These are phyloP conservation scores for Emesis castigata DNA, from an alignment of 2,888 invertebrate species.

Conservation along the genomic window DNA sequence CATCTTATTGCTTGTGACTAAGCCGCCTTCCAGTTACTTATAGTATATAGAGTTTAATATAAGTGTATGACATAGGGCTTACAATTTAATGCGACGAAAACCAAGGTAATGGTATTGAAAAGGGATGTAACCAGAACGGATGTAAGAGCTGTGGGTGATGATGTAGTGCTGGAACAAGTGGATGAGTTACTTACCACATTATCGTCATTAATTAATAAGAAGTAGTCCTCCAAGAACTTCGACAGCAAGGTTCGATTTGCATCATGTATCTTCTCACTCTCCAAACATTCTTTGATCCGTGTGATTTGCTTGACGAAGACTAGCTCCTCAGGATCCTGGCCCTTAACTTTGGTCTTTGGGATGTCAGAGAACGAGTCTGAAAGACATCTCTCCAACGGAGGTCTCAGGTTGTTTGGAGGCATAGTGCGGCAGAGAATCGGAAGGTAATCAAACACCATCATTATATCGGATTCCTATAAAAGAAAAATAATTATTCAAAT, in stretches of 20 bases:
- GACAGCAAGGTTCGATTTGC: slow-evolving; percentile 87
- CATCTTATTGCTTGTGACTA: no score
- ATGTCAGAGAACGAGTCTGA: slow-evolving; percentile 75
- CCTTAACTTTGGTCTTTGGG: slow-evolving; percentile 67
- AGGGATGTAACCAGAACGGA: no score
- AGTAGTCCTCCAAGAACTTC: slow-evolving; percentile 83
- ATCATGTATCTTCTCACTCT: slow-evolving; percentile 86
- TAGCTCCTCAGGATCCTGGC: slow-evolving; percentile 59
- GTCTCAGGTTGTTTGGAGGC: slow-evolving; percentile 87
- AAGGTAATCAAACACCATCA: slow-evolving; percentile 84
- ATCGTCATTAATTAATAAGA: slow-evolving; percentile 80
- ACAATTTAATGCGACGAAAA: no score
- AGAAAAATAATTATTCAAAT: no score
- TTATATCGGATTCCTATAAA: slow-evolving; percentile 82
- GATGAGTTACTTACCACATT: slow-evolving; percentile 83
- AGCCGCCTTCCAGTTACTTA: no score
- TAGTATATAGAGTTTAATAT: no score
- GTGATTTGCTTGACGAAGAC: slow-evolving; percentile 76
- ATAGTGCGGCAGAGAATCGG: slow-evolving; percentile 87
- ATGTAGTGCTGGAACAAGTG: no score
- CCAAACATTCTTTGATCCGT: slow-evolving; percentile 80
- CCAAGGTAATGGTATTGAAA: no score
- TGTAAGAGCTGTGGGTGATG: no score
- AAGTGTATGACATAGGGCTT: no score
- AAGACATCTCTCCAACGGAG: slow-evolving; percentile 85